Percentiles rank a stretch among this genome's conserved stretches.
Evolutionary conservation across 2,113 vertebrate species (phyloP).

Genomic region (Microcebus murinus): DNA sequence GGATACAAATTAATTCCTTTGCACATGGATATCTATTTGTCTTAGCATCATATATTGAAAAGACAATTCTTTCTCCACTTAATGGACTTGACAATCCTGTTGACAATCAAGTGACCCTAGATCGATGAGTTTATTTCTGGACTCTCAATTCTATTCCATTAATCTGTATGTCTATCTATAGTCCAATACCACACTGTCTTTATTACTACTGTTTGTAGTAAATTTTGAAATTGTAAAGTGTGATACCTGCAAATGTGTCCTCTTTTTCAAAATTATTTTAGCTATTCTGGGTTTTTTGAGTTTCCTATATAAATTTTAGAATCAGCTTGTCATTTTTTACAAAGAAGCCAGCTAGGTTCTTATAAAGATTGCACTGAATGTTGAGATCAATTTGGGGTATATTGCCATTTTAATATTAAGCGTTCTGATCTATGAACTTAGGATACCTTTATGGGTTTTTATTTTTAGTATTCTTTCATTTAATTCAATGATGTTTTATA

Average conservation of each 20-base stretch:
- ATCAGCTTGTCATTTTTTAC: not conserved
- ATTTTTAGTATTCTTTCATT: not conserved
- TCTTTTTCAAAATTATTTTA: not conserved
- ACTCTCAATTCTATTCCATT: not conserved
- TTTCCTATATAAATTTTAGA: constrained; percentile 17
- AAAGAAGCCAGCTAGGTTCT: not conserved
- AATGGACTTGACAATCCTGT: not conserved
- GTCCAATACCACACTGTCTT: not conserved
- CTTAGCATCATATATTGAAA: not conserved
- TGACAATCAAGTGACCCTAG: not conserved
- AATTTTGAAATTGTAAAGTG: not conserved
- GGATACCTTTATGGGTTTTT: not conserved
- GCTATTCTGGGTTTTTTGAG: not conserved
- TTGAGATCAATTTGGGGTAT: not conserved
- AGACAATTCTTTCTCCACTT: not conserved
- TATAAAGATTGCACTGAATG: not conserved
- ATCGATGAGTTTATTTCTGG: not conserved
- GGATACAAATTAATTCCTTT: not conserved
- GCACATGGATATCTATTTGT: not conserved
- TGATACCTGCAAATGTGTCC: not conserved
- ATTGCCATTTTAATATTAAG: not conserved
- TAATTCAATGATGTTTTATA: not conserved
- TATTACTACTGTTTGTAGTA: not conserved
- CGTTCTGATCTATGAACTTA: not conserved
- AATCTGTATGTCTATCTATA: not conserved